Percentiles rank a stretch among this genome's conserved stretches.
These are phyloP conservation scores for Melinaea menophilus DNA, from an alignment of 2,888 invertebrate genomes.

Conservation along the genomic window DNA sequence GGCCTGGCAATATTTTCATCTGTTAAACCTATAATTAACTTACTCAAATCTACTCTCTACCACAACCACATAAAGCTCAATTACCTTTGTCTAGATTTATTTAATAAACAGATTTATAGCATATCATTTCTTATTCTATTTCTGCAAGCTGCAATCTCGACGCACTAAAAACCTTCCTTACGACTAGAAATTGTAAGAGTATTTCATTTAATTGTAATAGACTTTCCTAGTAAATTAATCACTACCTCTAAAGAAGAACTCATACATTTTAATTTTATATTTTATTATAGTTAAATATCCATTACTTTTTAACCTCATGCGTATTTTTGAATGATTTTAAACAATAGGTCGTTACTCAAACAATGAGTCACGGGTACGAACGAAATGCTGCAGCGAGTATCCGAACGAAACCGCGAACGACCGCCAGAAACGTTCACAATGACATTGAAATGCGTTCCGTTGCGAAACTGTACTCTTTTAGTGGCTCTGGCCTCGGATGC, in stretches of 20 bases:
- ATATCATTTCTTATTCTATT: slow-evolving; percentile 30
- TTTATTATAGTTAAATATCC: too few species aligned
- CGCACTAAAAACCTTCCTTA: slow-evolving; percentile 18
- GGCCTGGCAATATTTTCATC: slow-evolving; percentile 38
- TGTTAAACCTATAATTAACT: slow-evolving; percentile 30
- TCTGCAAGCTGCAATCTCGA: slow-evolving; percentile 31
- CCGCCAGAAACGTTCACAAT: slow-evolving; percentile 56
- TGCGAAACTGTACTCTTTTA: slow-evolving; percentile 75
- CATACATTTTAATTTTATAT: not conserved
- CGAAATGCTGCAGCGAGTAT: slow-evolving; percentile 18
- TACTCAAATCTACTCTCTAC: slow-evolving; percentile 26
- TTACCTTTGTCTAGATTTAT: slow-evolving; percentile 9
- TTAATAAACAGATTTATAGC: slow-evolving; percentile 28
- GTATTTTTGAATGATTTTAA: slow-evolving; percentile 1
- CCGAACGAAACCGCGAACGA: slow-evolving; percentile 39
- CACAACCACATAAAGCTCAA: slow-evolving; percentile 10
- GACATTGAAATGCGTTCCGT: slow-evolving; percentile 70
- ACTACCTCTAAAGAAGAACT: slow-evolving; percentile 2
- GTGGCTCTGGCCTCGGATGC: slow-evolving; percentile 64
- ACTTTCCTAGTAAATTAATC: slow-evolving; percentile 23
- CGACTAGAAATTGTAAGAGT: slow-evolving; percentile 11
- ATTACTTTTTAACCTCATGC: not conserved
- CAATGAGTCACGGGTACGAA: slow-evolving; percentile 21
- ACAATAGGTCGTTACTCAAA: slow-evolving; percentile 10
- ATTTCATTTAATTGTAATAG: slow-evolving; percentile 7